Evolutionary conservation across 2,888 invertebrate species (phyloP).

Genomic region (Hydropsyche betteni): DNA sequence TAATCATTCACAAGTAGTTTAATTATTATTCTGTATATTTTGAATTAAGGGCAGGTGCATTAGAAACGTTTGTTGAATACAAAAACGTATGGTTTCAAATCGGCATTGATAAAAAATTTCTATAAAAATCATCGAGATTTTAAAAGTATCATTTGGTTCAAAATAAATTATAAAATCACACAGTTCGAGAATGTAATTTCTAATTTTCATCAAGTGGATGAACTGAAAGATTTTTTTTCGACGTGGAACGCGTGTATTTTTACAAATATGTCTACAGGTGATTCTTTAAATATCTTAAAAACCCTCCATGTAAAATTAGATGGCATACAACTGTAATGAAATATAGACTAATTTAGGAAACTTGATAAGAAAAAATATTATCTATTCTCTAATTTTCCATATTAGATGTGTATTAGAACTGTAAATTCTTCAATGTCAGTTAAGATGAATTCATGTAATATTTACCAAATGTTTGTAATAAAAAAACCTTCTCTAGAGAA

Average conservation of each 20-base stretch:
- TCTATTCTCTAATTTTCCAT: slow-evolving; percentile 42
- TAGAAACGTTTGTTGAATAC: slow-evolving; percentile 43
- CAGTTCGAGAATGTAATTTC: too few relatives aligned
- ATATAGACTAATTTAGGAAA: slow-evolving; percentile 34
- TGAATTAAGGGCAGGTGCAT: slow-evolving; percentile 51
- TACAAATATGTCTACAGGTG: slow-evolving; percentile 18
- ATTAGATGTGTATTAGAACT: slow-evolving; percentile 50
- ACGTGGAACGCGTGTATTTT: not conserved
- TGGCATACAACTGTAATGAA: slow-evolving; percentile 44
- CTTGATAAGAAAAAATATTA: slow-evolving; percentile 35
- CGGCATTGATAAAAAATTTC: too few relatives aligned
- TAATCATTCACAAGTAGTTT: not conserved
- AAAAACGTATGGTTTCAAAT: too few relatives aligned
- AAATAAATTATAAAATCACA: too few relatives aligned
- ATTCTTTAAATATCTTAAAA: slow-evolving; percentile 26
- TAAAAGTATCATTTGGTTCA: too few relatives aligned
- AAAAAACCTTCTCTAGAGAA: slow-evolving; percentile 50
- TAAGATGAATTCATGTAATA: slow-evolving; percentile 40
- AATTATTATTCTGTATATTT: slow-evolving; percentile 37
- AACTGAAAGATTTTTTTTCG: too few relatives aligned
- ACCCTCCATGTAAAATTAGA: slow-evolving; percentile 49
- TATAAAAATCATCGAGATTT: too few relatives aligned
- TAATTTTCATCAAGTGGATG: too few relatives aligned
- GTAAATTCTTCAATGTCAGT: slow-evolving; percentile 49
- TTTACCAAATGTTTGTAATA: slow-evolving; percentile 38